Evolutionary conservation across 2,113 vertebrate genomes (phyloP).

Genomic region (Paramormyrops kingsleyae): DNA sequence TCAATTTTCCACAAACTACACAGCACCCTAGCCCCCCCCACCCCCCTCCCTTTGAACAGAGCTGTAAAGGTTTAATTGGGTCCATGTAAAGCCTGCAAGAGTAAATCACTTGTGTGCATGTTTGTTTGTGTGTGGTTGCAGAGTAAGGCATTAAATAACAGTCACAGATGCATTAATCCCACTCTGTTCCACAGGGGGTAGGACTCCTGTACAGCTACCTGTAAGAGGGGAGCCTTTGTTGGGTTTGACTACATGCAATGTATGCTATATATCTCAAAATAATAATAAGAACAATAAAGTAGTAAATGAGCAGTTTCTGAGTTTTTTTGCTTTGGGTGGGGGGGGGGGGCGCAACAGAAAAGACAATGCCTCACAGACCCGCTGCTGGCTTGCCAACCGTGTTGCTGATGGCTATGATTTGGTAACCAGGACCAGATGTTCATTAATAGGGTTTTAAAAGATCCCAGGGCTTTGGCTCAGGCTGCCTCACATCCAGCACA

Average conservation of each 20-base stretch:
- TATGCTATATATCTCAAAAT: conserved; percentile 26
- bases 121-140: conserved; percentile 31
- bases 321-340: neutral
- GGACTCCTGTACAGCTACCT: conserved; percentile 25
- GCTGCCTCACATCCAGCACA: neutral
- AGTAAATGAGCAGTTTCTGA: conserved; percentile 31
- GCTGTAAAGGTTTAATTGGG: conserved; percentile 61
- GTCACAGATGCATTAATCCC: conserved; percentile 41
- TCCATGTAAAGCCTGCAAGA: conserved; percentile 55
- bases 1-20: conserved; percentile 43
- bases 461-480: conserved; percentile 23
- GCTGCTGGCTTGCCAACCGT: conserved; percentile 47
- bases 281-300: conserved; percentile 43
- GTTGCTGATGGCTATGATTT: conserved; percentile 50
- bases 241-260: conserved; percentile 51
- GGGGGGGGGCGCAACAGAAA: neutral
- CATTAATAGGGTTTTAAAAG: conserved; percentile 46
- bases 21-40: conserved; percentile 51
- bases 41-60: conserved; percentile 34
- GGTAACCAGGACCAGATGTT: conserved; percentile 59
- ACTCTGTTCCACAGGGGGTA: conserved; percentile 29
- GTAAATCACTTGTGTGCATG: conserved; percentile 46
- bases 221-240: conserved; percentile 33
- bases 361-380: conserved; percentile 22
- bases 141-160: conserved; percentile 36